A percentile compares a stretch with the other conserved stretches of the same genome.
phyloP scores from a whole-genome alignment of 2,797 vertebrate genomes.

The Acanthiza pusilla region DNA sequence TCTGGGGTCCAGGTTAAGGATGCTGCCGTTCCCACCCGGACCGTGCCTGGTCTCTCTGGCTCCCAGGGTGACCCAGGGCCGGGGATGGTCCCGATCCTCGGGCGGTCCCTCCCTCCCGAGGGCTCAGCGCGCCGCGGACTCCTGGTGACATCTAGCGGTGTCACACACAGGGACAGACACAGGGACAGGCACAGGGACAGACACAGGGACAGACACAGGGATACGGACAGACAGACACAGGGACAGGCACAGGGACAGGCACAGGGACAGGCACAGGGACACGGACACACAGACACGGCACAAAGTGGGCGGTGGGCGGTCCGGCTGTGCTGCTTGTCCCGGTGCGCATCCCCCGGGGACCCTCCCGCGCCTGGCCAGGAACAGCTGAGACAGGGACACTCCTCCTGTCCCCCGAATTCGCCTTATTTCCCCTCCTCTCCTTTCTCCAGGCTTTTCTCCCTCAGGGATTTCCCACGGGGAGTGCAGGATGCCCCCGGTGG shows the following conservation, averaged over 20 bases:
- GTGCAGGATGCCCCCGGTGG: accelerated
- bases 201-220: too few species aligned
- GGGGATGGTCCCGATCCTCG: background rate
- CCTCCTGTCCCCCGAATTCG: background rate
- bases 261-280: background rate
- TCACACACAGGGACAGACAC: background rate
- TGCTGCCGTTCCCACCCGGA: background rate
- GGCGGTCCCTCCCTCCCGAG: background rate
- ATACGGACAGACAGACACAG: background rate
- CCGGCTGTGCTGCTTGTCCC: background rate
- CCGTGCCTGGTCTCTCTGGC: background rate
- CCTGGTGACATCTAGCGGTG: conserved; percentile 39
- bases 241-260: background rate
- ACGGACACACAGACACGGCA: background rate
- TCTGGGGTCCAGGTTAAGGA: background rate
- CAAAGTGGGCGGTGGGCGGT: accelerated
- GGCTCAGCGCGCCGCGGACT: background rate
- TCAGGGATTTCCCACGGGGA: accelerated
- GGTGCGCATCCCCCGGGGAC: background rate
- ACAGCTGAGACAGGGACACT: too few species aligned
- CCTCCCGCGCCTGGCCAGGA: background rate
- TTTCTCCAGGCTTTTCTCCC: background rate
- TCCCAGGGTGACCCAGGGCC: background rate
- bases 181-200: background rate
- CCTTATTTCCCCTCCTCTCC: accelerated